Percentiles rank a stretch among this genome's conserved stretches.
These are phyloP conservation scores for Coleophora deauratella DNA, from an alignment of 2,888 invertebrate genomes.

Conservation along the genomic window DNA sequence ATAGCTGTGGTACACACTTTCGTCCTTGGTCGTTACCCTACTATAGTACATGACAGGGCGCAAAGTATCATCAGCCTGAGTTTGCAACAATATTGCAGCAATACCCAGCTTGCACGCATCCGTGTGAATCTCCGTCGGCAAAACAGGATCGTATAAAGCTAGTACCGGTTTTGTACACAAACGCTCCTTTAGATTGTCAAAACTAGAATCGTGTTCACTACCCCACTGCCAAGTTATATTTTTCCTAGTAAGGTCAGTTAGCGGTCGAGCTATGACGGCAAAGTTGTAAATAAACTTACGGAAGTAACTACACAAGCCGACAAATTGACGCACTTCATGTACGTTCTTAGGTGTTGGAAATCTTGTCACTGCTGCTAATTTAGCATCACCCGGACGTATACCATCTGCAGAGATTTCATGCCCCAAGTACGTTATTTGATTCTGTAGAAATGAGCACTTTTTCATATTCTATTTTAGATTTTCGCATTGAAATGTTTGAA, in stretches of 20 bases:
- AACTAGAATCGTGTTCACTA: constrained; percentile 6
- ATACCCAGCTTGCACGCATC: constrained; percentile 27
- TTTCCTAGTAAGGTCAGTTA: constrained; percentile 4
- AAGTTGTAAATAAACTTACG: constrained; percentile 1
- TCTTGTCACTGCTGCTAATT: not conserved
- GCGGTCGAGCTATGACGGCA: constrained; percentile 2
- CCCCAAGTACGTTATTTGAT: not conserved
- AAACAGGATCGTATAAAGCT: constrained; percentile 7
- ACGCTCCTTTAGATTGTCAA: constrained; percentile 1
- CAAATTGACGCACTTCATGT: constrained; percentile 4
- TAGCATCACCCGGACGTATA: not conserved
- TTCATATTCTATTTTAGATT: constrained; percentile 6
- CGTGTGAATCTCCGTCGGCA: constrained; percentile 9
- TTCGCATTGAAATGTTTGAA: not conserved
- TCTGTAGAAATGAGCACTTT: constrained; percentile 9
- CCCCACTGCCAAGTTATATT: constrained; percentile 7
- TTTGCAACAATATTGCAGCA: constrained; percentile 26
- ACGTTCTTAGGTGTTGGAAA: constrained; percentile 3
- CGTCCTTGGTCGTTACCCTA: constrained; percentile 23
- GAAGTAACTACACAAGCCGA: constrained; percentile 3
- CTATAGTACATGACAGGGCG: constrained; percentile 26
- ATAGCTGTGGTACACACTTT: constrained; percentile 28
- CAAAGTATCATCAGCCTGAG: constrained; percentile 2
- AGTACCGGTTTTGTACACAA: constrained; percentile 5
- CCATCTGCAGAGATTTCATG: constrained; percentile 4